A percentile compares a stretch with the other conserved stretches of the same genome.
Evolutionary conservation across 2,113 vertebrate genomes (phyloP).

Genomic region (Emydocephalus ijimae): DNA sequence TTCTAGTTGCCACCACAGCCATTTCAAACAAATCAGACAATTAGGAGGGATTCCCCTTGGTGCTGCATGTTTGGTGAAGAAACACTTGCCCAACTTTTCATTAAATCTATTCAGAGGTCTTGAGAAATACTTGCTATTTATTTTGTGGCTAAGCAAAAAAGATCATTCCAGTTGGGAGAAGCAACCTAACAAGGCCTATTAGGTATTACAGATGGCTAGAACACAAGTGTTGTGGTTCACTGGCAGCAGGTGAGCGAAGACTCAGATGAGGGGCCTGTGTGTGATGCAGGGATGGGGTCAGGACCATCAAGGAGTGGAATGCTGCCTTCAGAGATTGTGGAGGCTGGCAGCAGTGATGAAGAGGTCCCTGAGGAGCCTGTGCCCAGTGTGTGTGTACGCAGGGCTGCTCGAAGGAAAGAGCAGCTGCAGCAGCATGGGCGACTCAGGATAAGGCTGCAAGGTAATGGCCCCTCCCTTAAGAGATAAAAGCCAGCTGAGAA

Average conservation of each 20-base stretch:
- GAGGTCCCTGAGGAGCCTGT: too few relatives aligned
- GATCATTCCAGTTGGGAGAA: not conserved
- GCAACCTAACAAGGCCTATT: not conserved
- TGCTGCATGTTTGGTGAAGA: not conserved
- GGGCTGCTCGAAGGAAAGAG: too few relatives aligned
- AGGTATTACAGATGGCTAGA: not conserved
- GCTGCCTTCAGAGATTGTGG: too few relatives aligned
- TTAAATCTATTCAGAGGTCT: not conserved
- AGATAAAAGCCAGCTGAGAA: too few relatives aligned
- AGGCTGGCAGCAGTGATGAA: too few relatives aligned
- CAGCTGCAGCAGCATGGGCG: too few relatives aligned
- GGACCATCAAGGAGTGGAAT: too few relatives aligned
- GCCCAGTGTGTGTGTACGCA: fast-evolving
- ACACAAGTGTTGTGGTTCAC: not conserved
- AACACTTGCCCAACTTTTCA: not conserved
- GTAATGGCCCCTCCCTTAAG: too few relatives aligned
- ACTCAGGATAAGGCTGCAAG: too few relatives aligned
- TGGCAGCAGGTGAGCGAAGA: too few relatives aligned
- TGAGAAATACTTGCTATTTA: not conserved
- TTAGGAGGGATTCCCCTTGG: not conserved
- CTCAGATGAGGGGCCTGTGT: too few relatives aligned
- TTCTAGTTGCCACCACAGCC: not conserved
- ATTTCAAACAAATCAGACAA: not conserved
- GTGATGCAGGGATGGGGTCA: too few relatives aligned
- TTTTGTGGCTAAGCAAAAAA: not conserved